Conservation (phyloP, 2,113 vertebrate genomes). For the Falco punctatus region DNA sequence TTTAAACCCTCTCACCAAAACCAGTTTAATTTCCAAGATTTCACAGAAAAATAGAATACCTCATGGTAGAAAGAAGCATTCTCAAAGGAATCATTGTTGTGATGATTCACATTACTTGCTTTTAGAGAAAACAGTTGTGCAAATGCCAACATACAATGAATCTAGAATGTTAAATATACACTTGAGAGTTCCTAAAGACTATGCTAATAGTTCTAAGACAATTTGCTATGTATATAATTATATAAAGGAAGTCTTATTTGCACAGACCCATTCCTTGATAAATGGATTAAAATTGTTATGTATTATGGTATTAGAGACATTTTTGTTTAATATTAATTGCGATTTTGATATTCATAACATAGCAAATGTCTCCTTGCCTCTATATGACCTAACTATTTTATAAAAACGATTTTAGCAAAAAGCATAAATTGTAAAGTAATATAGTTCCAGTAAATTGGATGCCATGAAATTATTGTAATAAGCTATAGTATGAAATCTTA, state of each 20-base stretch:
- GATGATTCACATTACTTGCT: constrained; percentile 25
- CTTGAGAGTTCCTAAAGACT: constrained; percentile 10
- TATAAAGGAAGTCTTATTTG: neutral
- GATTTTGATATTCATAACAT: constrained; percentile 7
- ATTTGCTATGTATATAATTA: constrained; percentile 1
- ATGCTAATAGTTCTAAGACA: neutral
- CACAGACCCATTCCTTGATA: neutral
- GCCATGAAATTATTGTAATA: constrained; percentile 5
- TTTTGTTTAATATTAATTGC: constrained; percentile 48
- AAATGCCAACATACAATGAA: neutral
- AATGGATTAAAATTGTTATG: neutral
- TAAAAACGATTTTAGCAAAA: constrained; percentile 28
- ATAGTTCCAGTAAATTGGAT: neutral
- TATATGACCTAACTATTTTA: neutral
- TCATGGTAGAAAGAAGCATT: constrained; percentile 26
- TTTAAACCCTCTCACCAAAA: constrained; percentile 16
- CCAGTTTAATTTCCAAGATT: constrained; percentile 29
- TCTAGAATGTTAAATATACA: constrained; percentile 3
- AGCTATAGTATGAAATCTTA: neutral
- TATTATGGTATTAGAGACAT: neutral
- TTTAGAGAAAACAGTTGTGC: constrained; percentile 45
- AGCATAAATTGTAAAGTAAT: constrained; percentile 8
- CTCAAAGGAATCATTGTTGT: constrained; percentile 26
- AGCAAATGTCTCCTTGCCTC: constrained; percentile 17
- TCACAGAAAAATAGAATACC: neutral